phyloP scores from a whole-genome alignment of 2,113 vertebrate species.

The Lasiurus borealis region DNA sequence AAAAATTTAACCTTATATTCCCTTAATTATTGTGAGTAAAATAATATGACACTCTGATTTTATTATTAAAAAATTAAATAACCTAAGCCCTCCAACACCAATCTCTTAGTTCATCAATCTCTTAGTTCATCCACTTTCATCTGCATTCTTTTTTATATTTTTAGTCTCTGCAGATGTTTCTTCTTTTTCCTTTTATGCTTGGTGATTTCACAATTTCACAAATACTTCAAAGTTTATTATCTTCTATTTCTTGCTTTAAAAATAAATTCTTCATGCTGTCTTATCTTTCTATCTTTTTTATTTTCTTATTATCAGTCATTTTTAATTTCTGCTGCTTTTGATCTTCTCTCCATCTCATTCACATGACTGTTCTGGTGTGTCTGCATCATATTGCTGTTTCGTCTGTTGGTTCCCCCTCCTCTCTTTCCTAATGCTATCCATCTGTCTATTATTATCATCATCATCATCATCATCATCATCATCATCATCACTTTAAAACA shows the following conservation, averaged over 20 bases:
- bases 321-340: slow-evolving; percentile 26
- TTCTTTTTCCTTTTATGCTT: background rate
- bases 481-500: slow-evolving; percentile 45
- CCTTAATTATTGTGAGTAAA: background rate
- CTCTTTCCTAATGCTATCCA: background rate
- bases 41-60: background rate
- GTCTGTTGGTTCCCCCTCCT: background rate
- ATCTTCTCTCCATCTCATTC: background rate
- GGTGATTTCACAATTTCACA: slow-evolving; percentile 12
- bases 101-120: background rate
- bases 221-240: slow-evolving; percentile 35
- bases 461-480: no score
- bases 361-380: background rate
- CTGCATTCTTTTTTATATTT: background rate
- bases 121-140: background rate
- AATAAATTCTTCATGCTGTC: background rate
- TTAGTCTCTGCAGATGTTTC: background rate
- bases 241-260: background rate
- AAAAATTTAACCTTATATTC: background rate
- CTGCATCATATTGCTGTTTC: background rate
- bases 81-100: background rate
- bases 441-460: slow-evolving; percentile 24
- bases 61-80: background rate
- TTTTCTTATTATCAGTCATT: background rate
- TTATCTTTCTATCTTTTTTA: slow-evolving; percentile 10